These are phyloP conservation scores for Drosophila aldrichi DNA, from an alignment of 2,888 invertebrate species.

Conservation along the genomic window DNA sequence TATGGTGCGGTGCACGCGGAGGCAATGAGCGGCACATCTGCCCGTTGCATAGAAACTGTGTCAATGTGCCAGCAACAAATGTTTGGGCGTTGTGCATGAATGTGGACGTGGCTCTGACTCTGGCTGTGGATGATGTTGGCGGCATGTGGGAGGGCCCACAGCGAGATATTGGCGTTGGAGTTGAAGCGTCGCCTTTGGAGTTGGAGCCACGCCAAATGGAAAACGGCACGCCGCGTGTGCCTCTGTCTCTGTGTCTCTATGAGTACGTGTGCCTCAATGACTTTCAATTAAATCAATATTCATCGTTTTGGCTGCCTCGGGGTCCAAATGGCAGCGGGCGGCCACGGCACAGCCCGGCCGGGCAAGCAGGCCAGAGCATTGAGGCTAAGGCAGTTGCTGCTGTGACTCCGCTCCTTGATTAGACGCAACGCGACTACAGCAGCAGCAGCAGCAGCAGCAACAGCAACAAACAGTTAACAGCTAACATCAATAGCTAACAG, in stretches of 20 bases:
- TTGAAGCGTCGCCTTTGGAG: conserved; percentile 49
- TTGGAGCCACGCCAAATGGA: conserved; percentile 72
- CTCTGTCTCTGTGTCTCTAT: conserved; percentile 52
- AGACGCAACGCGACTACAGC: conserved; percentile 62
- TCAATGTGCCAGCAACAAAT: conserved; percentile 71
- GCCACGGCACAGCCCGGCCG: conserved; percentile 46
- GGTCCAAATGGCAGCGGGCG: conserved; percentile 76
- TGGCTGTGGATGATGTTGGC: conserved; percentile 44
- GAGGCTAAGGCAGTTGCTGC: conserved; percentile 40
- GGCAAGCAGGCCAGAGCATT: conserved; percentile 24
- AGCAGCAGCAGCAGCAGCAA: conserved; percentile 31
- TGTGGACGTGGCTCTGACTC: conserved; percentile 23
- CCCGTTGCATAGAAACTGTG: conserved; percentile 70
- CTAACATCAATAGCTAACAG: conserved; percentile 37
- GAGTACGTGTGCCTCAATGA: conserved; percentile 76
- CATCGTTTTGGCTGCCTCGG: conserved; percentile 77
- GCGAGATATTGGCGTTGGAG: conserved; percentile 44
- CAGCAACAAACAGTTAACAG: conserved; percentile 36
- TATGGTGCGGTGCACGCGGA: neutral
- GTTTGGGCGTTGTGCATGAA: conserved; percentile 63
- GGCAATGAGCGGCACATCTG: conserved; percentile 65
- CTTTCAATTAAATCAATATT: conserved; percentile 84
- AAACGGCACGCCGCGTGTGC: conserved; percentile 45
- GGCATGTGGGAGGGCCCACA: conserved; percentile 73
- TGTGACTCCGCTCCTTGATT: conserved; percentile 74